These are phyloP conservation scores for Elegia similella DNA, from an alignment of 2,888 invertebrate species.

Conservation along the genomic window DNA sequence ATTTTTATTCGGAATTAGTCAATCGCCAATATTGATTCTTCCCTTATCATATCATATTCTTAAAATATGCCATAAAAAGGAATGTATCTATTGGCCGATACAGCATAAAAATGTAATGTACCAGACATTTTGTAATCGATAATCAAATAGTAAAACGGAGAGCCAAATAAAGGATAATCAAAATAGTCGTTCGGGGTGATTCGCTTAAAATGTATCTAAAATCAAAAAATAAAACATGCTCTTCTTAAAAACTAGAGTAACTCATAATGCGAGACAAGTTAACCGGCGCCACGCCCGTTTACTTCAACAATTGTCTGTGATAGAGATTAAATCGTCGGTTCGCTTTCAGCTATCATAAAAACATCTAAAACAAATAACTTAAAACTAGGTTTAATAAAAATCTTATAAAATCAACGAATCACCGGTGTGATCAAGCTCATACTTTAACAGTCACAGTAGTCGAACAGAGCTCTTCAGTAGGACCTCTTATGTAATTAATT, in stretches of 20 bases:
- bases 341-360: constrained; percentile 71
- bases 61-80: constrained; percentile 66
- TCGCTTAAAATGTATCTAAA: constrained; percentile 50
- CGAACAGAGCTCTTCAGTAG: constrained; percentile 16
- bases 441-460: constrained; percentile 20
- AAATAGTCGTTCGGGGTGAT: constrained; percentile 35
- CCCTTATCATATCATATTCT: constrained; percentile 66
- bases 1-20: constrained; percentile 43
- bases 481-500: neutral
- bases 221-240: constrained; percentile 78
- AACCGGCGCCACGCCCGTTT: constrained; percentile 57
- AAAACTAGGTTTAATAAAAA: constrained; percentile 48
- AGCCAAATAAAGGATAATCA: constrained; percentile 40
- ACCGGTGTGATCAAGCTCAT: constrained; percentile 34
- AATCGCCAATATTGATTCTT: constrained; percentile 43
- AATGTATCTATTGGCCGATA: constrained; percentile 41
- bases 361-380: constrained; percentile 48
- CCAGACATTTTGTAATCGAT: constrained; percentile 32
- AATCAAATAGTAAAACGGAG: constrained; percentile 70
- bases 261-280: constrained; percentile 37
- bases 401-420: constrained; percentile 45
- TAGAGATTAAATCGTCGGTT: constrained; percentile 69
- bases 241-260: constrained; percentile 49
- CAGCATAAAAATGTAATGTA: constrained; percentile 24
- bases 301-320: constrained; percentile 73